These are phyloP conservation scores for Myopa testacea DNA, from an alignment of 2,888 invertebrate genomes.

Conservation along the genomic window DNA sequence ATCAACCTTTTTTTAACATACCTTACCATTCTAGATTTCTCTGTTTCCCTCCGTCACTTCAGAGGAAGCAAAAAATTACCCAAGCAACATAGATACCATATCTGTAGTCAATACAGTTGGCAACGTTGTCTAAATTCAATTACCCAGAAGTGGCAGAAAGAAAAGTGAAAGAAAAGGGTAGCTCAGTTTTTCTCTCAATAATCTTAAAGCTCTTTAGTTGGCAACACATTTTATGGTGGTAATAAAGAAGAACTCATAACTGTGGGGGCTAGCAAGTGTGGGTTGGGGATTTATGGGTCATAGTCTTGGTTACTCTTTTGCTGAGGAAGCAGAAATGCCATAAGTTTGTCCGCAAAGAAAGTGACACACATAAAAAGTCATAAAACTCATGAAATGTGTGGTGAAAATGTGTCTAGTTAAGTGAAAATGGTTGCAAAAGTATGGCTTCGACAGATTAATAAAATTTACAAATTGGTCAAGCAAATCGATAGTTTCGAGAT, in stretches of 20 bases:
- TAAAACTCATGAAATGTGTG: not conserved
- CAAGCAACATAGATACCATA: not conserved
- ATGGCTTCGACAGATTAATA: not conserved
- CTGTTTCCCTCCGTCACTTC: not conserved
- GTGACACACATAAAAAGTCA: not conserved
- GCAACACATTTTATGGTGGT: not conserved
- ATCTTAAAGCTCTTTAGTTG: not conserved
- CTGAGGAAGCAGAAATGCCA: not conserved
- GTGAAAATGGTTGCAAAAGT: not conserved
- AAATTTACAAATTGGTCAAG: not conserved
- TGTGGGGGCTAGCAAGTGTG: not conserved
- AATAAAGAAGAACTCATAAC: not conserved
- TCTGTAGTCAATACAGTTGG: not conserved
- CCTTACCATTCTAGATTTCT: not conserved
- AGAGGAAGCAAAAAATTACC: slow-evolving; percentile 8
- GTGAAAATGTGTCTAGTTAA: not conserved
- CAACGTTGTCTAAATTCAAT: slow-evolving; percentile 13
- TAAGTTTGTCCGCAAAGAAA: not conserved
- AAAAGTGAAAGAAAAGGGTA: not conserved
- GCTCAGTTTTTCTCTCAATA: not conserved
- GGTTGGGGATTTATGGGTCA: too few relatives aligned
- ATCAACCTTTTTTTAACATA: not conserved
- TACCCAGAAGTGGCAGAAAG: not conserved
- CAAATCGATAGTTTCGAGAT: too few relatives aligned
- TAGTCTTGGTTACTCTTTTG: not conserved